Percentiles rank a stretch among this genome's conserved stretches.
These are phyloP conservation scores for Bucorvus abyssinicus DNA, from an alignment of 2,797 vertebrate genomes.

Conservation along the genomic window DNA sequence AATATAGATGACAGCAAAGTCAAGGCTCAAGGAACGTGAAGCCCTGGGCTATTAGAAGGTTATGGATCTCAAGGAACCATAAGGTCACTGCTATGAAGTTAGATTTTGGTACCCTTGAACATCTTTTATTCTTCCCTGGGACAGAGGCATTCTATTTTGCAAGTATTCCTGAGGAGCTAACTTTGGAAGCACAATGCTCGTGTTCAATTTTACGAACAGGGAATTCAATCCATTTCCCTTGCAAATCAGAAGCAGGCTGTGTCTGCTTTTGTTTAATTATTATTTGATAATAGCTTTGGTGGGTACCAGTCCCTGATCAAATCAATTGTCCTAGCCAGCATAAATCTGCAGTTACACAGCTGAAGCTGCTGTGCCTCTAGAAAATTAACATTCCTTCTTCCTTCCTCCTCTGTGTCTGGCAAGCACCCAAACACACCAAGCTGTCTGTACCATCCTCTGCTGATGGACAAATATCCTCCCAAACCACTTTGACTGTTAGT, in stretches of 20 bases:
- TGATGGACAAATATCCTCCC: background rate
- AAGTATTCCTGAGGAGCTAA: background rate
- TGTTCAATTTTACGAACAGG: background rate
- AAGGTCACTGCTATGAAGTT: background rate
- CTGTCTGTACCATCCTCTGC: background rate
- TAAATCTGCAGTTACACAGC: background rate
- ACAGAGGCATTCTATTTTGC: background rate
- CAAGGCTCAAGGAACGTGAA: background rate
- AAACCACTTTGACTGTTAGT: background rate
- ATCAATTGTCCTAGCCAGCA: background rate
- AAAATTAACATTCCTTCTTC: background rate
- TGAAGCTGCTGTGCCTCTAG: background rate
- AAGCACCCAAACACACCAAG: background rate
- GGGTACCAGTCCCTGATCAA: background rate
- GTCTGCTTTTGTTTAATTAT: background rate
- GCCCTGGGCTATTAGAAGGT: too few relatives aligned
- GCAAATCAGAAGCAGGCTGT: background rate
- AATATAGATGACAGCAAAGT: background rate
- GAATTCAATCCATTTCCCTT: background rate
- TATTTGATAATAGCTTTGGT: background rate
- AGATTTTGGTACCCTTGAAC: background rate
- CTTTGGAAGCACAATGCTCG: background rate
- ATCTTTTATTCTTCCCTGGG: background rate
- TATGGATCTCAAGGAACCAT: background rate
- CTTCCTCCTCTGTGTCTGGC: background rate